These are phyloP conservation scores for Nomada flava DNA, from an alignment of 2,888 invertebrate species.

Conservation along the genomic window DNA sequence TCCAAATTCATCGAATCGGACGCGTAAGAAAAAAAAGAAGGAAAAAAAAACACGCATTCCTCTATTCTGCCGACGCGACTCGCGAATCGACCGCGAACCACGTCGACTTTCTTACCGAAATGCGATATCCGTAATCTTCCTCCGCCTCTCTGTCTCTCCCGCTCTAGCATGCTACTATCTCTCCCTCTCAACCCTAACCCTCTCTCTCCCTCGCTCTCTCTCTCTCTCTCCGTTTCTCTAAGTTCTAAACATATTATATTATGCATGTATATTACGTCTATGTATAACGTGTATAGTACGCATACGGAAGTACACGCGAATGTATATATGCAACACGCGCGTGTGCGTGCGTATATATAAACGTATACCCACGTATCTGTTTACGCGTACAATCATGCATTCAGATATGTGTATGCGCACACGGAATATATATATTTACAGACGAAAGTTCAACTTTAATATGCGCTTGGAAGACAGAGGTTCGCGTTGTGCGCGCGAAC, in stretches of 20 bases:
- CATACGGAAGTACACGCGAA: not conserved
- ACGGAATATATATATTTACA: slow-evolving; percentile 66
- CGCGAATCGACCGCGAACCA: slow-evolving; percentile 25
- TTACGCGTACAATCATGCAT: slow-evolving; percentile 46
- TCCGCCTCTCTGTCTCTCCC: not conserved
- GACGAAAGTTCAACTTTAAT: slow-evolving; percentile 75
- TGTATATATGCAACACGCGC: not conserved
- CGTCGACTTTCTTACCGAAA: slow-evolving; percentile 52
- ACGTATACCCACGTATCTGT: not conserved
- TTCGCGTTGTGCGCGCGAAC: slow-evolving; percentile 76
- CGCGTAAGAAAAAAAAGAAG: not conserved
- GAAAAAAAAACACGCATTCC: slow-evolving; percentile 11
- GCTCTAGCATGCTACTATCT: not conserved
- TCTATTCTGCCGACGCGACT: slow-evolving; percentile 19
- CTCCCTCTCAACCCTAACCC: not conserved
- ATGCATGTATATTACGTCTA: slow-evolving; percentile 1
- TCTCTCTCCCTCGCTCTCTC: no score
- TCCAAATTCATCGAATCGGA: not conserved
- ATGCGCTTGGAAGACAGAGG: slow-evolving; percentile 84
- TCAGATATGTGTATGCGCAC: not conserved
- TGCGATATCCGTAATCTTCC: slow-evolving; percentile 45
- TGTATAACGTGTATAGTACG: not conserved
- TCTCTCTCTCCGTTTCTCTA: not conserved
- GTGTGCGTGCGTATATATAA: not conserved
- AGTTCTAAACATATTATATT: not conserved